Percentiles rank a stretch among this genome's conserved stretches.
Conservation (phyloP, 2,113 vertebrate species). For the Nibea albiflora region DNA sequence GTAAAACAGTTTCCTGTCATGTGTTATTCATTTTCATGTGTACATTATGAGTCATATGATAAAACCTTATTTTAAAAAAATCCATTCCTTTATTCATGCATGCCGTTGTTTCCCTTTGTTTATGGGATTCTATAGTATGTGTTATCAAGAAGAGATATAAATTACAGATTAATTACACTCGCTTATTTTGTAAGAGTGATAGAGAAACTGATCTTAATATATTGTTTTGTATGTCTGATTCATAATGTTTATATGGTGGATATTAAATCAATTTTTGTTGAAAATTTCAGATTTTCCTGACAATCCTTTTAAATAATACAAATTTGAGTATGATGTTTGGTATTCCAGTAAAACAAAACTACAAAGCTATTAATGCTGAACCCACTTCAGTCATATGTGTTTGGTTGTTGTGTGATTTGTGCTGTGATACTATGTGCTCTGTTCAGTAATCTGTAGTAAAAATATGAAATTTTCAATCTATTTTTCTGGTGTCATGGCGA, state of each 20-base stretch:
- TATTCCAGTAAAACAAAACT: not conserved
- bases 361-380: not conserved
- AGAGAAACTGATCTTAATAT: not conserved
- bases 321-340: not conserved
- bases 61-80: not conserved
- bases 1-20: not conserved
- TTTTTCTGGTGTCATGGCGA: no score
- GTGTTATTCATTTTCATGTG: not conserved
- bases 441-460: not conserved
- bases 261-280: not conserved
- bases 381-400: not conserved
- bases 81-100: slow-evolving; percentile 26
- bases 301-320: not conserved
- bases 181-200: not conserved
- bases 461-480: not conserved
- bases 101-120: not conserved
- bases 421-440: not conserved
- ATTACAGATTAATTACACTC: not conserved
- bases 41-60: not conserved
- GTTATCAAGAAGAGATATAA: not conserved
- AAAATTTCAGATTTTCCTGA: not conserved
- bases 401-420: not conserved
- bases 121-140: not conserved
- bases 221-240: not conserved
- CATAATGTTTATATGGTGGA: not conserved